Evolutionary conservation across 2,888 invertebrate species (phyloP).

Genomic region (Beris morrisii): DNA sequence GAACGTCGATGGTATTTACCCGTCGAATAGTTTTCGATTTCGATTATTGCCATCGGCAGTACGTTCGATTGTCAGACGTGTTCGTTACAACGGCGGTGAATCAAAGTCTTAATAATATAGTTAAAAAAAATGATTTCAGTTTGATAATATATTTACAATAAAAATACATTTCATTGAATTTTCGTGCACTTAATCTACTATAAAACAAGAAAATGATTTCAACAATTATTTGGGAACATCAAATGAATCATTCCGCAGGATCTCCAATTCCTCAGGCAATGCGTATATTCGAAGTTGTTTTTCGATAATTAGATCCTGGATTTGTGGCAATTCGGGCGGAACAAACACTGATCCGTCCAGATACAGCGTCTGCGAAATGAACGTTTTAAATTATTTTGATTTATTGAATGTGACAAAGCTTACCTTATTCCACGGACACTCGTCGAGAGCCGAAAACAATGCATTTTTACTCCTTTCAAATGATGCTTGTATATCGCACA

Average conservation of each 20-base stretch:
- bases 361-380: slow-evolving; percentile 56
- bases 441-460: slow-evolving; percentile 62
- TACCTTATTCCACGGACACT: slow-evolving; percentile 67
- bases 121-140: no score
- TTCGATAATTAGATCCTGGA: slow-evolving; percentile 75
- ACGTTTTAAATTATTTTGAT: not conserved
- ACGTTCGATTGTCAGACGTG: no score
- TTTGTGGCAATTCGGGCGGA: slow-evolving; percentile 65
- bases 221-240: slow-evolving; percentile 14
- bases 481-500: slow-evolving; percentile 51
- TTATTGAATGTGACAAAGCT: slow-evolving; percentile 23
- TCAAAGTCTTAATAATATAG: no score
- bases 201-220: no score
- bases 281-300: slow-evolving; percentile 74
- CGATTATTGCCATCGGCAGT: no score
- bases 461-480: slow-evolving; percentile 51
- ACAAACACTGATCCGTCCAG: slow-evolving; percentile 67
- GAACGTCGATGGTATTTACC: no score
- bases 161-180: no score
- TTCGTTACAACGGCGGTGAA: no score
- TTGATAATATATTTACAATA: no score
- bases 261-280: slow-evolving; percentile 73
- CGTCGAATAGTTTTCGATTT: no score
- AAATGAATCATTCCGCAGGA: slow-evolving; percentile 57
- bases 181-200: no score